Conservation (phyloP, 2,113 vertebrate species). For the Axis porcinus region DNA sequence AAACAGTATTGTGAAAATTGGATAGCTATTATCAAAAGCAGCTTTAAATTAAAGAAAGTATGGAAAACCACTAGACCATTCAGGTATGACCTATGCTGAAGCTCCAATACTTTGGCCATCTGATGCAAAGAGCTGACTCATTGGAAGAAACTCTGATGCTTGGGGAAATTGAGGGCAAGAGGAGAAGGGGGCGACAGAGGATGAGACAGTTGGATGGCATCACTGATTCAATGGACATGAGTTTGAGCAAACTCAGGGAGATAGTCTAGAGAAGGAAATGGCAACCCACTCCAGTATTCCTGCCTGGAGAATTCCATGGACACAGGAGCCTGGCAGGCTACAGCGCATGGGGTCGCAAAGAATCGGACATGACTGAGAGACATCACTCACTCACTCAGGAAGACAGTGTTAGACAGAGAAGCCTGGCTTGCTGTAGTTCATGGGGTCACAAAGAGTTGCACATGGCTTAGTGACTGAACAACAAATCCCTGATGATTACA, state of each 20-base stretch:
- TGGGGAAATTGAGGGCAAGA: background rate
- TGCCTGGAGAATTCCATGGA: background rate
- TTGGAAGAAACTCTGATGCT: background rate
- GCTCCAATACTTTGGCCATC: background rate
- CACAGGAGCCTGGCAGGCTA: background rate
- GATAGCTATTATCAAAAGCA: background rate
- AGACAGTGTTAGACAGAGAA: background rate
- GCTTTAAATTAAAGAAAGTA: background rate
- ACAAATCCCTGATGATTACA: background rate
- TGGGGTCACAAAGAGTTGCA: background rate
- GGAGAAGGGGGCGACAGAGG: background rate
- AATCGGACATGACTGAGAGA: background rate
- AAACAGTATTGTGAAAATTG: background rate
- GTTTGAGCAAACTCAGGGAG: background rate
- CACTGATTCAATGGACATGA: background rate
- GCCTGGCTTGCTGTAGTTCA: background rate
- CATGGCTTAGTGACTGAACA: background rate
- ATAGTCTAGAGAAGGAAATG: background rate
- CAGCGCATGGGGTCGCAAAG: background rate
- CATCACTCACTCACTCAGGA: background rate
- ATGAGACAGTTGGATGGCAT: background rate
- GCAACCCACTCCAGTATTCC: background rate
- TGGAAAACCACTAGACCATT: background rate
- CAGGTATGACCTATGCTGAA: background rate
- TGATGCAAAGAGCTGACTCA: background rate